Conservation (phyloP, 2,113 vertebrate species). For the Hydrolagus affinis region DNA sequence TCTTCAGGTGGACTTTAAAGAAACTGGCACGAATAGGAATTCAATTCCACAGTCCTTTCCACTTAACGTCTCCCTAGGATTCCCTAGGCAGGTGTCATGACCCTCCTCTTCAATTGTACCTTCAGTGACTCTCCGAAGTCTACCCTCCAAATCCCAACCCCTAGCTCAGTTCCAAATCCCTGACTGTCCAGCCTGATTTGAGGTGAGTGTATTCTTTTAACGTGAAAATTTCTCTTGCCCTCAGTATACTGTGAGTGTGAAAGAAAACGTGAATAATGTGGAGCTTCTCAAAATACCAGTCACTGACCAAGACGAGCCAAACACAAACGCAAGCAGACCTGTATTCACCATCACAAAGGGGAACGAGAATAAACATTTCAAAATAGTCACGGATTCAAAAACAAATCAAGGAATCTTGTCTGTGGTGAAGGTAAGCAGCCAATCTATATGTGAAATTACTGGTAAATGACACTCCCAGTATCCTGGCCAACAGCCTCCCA, state of each 20-base stretch:
- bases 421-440: constrained; percentile 64
- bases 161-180: too few relatives aligned
- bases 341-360: constrained; percentile 67
- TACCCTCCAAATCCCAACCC: too few relatives aligned
- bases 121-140: too few relatives aligned
- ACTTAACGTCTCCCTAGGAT: too few relatives aligned
- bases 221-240: constrained; percentile 12
- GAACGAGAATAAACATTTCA: constrained; percentile 70
- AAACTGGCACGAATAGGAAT: too few relatives aligned
- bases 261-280: constrained; percentile 64
- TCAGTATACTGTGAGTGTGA: constrained; percentile 57
- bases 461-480: too few relatives aligned
- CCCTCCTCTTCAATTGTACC: too few relatives aligned
- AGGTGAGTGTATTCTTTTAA: neutral
- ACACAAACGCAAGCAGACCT: constrained; percentile 61
- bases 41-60: too few relatives aligned
- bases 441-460: neutral
- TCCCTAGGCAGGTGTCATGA: too few relatives aligned
- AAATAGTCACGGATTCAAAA: constrained; percentile 64
- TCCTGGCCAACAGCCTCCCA: too few relatives aligned
- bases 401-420: constrained; percentile 74
- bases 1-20: too few relatives aligned
- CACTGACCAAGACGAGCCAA: constrained; percentile 61
- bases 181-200: neutral
- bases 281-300: constrained; percentile 63